Evolutionary conservation across 2,888 invertebrate genomes (phyloP).

Genomic region (Adelphocoris suturalis): DNA sequence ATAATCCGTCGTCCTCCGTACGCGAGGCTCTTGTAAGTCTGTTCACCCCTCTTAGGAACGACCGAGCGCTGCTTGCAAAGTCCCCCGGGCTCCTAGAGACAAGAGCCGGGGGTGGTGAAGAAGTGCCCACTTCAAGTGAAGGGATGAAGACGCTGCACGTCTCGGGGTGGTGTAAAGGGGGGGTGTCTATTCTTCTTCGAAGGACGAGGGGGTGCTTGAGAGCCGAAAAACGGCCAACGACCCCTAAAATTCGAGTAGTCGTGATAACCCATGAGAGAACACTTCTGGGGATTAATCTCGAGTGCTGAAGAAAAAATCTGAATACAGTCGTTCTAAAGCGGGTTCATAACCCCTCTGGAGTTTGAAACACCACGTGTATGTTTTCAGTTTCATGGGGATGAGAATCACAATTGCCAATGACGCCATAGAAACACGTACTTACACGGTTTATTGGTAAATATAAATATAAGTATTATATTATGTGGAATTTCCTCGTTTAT

Average conservation of each 20-base stretch:
- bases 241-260: not conserved
- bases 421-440: too few relatives aligned
- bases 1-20: not conserved
- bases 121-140: not conserved
- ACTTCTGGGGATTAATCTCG: not conserved
- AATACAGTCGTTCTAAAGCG: too few relatives aligned
- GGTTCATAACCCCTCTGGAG: too few relatives aligned
- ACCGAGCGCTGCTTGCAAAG: not conserved
- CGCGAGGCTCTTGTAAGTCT: not conserved
- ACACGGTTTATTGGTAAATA: too few relatives aligned
- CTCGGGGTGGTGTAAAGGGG: not conserved
- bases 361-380: too few relatives aligned
- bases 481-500: too few relatives aligned
- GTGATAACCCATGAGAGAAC: not conserved
- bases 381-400: too few relatives aligned
- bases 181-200: not conserved
- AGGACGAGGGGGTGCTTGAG: not conserved
- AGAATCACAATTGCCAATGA: too few relatives aligned
- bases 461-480: too few relatives aligned
- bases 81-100: not conserved
- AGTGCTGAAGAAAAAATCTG: too few relatives aligned
- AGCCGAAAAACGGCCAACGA: constrained; percentile 24
- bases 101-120: not conserved
- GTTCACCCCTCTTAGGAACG: constrained; percentile 28
- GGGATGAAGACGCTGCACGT: constrained; percentile 17